Base-by-base conservation (phyloP, 2,888 invertebrate genomes). In the Athripsodes cinereus region DNA sequence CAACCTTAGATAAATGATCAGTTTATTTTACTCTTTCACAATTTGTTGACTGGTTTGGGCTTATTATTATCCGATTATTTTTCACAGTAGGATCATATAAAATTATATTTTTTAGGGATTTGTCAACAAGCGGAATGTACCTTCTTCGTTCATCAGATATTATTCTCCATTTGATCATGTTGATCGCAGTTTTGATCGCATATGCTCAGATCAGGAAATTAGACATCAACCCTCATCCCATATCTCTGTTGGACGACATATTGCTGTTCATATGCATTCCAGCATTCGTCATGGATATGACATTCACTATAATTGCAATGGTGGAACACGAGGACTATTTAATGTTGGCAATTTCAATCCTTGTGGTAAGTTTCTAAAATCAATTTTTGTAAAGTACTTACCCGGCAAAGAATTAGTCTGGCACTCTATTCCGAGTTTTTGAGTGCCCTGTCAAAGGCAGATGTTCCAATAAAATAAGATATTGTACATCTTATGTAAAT, bases 191-290 rank as follows among this genome's bases (percentile, higher is more conserved):
- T 0, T 69, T 84, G 2, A 69, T 83, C 19, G 84, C 85, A 0
- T 87, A 84, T 69, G 74, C 78, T 58, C 84, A 86, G 70, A 80
- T 86, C 22, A 77, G 80, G 2, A 81, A 81, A 66, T 70, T 88
- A 60, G 87, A 88, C 66, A 75, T 87, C 57, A 86, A 85, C 66
- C 78, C 76, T 58, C 82, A 83, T 59, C 81, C 83, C 2, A 78
- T 85, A 46, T 84, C 85, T 1, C 70, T 83, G 11, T 75, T 88
- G 22, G 88, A 89, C 65, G 87, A 87, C 66, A 78, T 88, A 1
- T 72, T 88, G 1, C 75, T 88, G 1, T 85, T 87, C 67, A 81
- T 88, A 53, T 87, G 87, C 60, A 73, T 88, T 19, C 88, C 88
- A 0, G 86, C 87, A 16, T 88, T 86, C 72, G 86, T 87, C 67